A percentile compares a stretch with the other conserved stretches of the same genome.
phyloP scores from a whole-genome alignment of 2,888 invertebrate species.

The Meta bourneti region DNA sequence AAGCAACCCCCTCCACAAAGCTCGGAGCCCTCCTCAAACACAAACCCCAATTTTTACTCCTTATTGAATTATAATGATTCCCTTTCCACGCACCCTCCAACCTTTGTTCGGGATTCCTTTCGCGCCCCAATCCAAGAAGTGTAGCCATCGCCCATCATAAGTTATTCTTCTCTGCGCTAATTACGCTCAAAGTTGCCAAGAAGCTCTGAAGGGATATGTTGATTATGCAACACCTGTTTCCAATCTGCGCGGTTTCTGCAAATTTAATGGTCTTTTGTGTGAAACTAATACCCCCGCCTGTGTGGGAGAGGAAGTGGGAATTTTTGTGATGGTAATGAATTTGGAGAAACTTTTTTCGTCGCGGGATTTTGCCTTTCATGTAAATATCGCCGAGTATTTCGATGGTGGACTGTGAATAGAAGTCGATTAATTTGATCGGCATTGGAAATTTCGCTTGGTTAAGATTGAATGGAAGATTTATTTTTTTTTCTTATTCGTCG shows the following conservation, averaged over 20 bases:
- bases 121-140: constrained; percentile 20
- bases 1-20: neutral
- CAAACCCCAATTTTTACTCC: constrained; percentile 19
- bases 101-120: constrained; percentile 27
- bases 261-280: constrained; percentile 35
- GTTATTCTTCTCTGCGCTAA: constrained; percentile 47
- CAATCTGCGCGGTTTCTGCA: constrained; percentile 30
- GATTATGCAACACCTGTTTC: constrained; percentile 66
- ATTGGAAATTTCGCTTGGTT: neutral
- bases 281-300: constrained; percentile 4
- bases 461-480: neutral
- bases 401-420: neutral
- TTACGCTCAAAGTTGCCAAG: constrained; percentile 41
- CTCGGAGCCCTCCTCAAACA: neutral
- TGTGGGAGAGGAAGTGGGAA: neutral
- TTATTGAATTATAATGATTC: constrained; percentile 49
- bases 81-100: neutral
- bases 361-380: neutral
- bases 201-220: constrained; percentile 28
- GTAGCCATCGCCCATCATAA: constrained; percentile 20
- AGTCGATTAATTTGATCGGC: neutral
- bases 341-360: neutral
- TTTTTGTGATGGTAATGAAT: constrained; percentile 56
- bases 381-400: neutral
- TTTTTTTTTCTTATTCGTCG: neutral